phyloP scores from a whole-genome alignment of 2,888 invertebrate species.

The Callinectes sapidus region DNA sequence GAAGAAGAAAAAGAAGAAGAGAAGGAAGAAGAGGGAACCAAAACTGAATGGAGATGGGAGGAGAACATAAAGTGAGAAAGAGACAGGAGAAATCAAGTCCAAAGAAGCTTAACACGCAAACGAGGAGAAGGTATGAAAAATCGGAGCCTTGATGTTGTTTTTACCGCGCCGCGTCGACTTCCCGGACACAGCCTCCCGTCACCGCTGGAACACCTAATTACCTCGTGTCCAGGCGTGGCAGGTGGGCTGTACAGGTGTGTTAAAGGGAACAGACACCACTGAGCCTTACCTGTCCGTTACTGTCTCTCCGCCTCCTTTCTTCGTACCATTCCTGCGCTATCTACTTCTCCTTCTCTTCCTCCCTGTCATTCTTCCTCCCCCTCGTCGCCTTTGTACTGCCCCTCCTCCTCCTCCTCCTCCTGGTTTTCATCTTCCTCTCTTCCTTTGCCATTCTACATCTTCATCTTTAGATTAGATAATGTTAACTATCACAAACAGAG shows the following conservation, averaged over 20 bases:
- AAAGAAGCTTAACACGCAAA: background rate
- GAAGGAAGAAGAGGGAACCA: background rate
- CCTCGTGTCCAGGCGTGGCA: background rate
- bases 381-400: background rate
- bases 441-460: too few relatives aligned
- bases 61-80: background rate
- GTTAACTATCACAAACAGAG: too few relatives aligned
- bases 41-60: background rate
- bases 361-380: background rate
- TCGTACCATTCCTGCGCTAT: background rate
- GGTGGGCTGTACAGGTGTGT: background rate
- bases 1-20: background rate
- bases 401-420: background rate
- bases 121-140: background rate
- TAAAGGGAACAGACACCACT: background rate
- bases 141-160: background rate
- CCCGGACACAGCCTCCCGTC: background rate
- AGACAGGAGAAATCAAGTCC: background rate
- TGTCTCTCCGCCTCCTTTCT: background rate
- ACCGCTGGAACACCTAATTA: slow-evolving; percentile 7
- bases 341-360: background rate
- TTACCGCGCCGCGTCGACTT: background rate
- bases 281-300: background rate
- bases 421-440: background rate
- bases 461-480: too few relatives aligned